phyloP scores from a whole-genome alignment of 2,113 vertebrate genomes.

The sheep (Ovis aries) region ARS-UI_Ramb_v3.0 NC_056056.1:73453001-73453500 shows the following conservation, averaged over 20 bases:
- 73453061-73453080: not conserved
- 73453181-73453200: not conserved
- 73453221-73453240: not conserved
- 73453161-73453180: not conserved
- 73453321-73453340: not conserved
- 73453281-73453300: not conserved
- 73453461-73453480: slow-evolving; percentile 58
- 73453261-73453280: not conserved
- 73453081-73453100: not conserved
- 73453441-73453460: slow-evolving; percentile 49
- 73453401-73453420: slow-evolving; percentile 18
- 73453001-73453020: not conserved
- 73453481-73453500: slow-evolving; percentile 61
- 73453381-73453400: not conserved
- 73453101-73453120: not conserved
- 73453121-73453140: not conserved
- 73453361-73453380: not conserved
- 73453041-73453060: not conserved
- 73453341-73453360: not conserved
- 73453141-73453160: not conserved
- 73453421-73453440: slow-evolving; percentile 49
- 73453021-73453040: not conserved
- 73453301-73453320: not conserved
- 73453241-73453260: not conserved
- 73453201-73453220: not conserved